Base-by-base conservation (phyloP, 1,140 invertebrate species). In the Papilio polytes region DNA sequence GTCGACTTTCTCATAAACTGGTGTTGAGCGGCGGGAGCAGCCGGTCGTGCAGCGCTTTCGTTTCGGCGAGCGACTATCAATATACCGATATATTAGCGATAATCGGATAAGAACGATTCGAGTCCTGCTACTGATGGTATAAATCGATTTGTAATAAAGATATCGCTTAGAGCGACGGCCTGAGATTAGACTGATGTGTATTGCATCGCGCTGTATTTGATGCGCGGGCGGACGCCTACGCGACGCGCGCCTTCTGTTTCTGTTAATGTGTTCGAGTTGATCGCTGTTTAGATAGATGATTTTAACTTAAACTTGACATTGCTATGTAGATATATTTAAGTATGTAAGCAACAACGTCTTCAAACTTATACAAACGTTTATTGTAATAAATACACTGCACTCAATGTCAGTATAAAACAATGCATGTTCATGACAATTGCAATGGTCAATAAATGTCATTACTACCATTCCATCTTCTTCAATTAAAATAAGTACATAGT, bases 61-160 rank as follows among this genome's bases (percentile, higher is more conserved):
- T 83, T 85, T 85, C 72, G 63, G 70, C 79, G 81, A 80, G 81
- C 79, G 74, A 20, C 74, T 51, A 46, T 20, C 20, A n/a, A 26
- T 15, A 8, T 76, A 44, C 15, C 73, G 80, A 83, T 85, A 81
- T 81, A 83, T 84, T 82, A 81, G 84, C 78, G 72, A 48, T 73
- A 73, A 73, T 85, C 80, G 82, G 80, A 76, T 73, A 73, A 44
- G 80, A 86, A 83, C 72, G 66, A 82, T 84, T 85, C 81, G 83
- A 81, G 76, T 63, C 82, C 82, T 63, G 86, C 84, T 86, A 85
- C 78, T 82, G 82, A 83, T 84, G 74, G 48, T 81, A 83, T 84
- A 85, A 85, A 87, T 86, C 85, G 86, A 90, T 89, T 88, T 82
- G 82, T 87, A 83, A 79, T 82, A 83, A 83, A 88, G 87, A 87